These are phyloP conservation scores for Bos javanicus DNA, from an alignment of 2,113 vertebrate genomes.

Conservation along the genomic window DNA sequence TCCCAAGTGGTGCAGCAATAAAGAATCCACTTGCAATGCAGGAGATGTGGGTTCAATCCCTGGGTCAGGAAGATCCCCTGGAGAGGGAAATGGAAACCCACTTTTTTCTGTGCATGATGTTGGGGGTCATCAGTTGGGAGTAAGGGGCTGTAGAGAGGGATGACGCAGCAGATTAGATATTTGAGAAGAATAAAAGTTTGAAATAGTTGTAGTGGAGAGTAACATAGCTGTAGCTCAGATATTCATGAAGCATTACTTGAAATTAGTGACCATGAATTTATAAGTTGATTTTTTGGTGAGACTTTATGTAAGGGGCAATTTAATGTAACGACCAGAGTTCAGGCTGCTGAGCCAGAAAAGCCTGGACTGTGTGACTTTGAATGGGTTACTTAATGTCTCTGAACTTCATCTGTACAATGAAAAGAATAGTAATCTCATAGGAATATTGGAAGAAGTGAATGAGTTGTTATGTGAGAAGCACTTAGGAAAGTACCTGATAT, in stretches of 20 bases:
- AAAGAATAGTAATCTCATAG: background rate
- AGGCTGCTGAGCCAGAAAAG: background rate
- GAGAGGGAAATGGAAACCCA: background rate
- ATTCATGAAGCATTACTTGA: background rate
- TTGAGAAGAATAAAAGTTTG: background rate
- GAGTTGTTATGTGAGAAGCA: background rate
- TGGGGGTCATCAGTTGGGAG: background rate
- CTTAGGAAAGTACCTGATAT: background rate
- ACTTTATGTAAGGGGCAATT: background rate
- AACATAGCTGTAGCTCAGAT: background rate
- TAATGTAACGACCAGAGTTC: background rate
- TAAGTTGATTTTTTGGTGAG: background rate
- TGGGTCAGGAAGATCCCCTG: background rate
- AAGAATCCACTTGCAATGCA: background rate
- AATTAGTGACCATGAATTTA: background rate
- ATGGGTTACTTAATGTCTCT: background rate
- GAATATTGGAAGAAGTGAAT: background rate
- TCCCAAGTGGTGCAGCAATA: accelerated
- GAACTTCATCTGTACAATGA: background rate
- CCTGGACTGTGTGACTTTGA: background rate
- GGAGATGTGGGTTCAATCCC: background rate
- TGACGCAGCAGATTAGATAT: background rate
- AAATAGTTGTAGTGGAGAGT: background rate
- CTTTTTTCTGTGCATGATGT: background rate
- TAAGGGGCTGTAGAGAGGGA: background rate